phyloP scores from a whole-genome alignment of 1,140 invertebrate species.

The Reticulitermes speratus region DNA sequence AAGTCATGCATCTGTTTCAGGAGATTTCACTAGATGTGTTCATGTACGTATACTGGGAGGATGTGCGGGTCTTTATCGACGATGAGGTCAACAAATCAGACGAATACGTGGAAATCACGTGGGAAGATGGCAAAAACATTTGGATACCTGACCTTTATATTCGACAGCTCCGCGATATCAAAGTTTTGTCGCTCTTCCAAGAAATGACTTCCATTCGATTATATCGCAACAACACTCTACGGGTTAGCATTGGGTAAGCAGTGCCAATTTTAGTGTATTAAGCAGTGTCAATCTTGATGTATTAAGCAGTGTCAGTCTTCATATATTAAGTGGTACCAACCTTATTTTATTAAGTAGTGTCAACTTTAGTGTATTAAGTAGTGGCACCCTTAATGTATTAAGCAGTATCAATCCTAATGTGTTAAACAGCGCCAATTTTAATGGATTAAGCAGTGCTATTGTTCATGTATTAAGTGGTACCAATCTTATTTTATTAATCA shows the following conservation, averaged over 20 bases:
- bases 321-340: too few relatives aligned
- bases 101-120: slow-evolving; percentile 41
- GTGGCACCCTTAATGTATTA: too few relatives aligned
- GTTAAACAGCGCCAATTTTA: too few relatives aligned
- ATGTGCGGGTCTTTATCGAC: slow-evolving; percentile 50
- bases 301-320: too few relatives aligned
- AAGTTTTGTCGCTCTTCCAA: slow-evolving; percentile 56
- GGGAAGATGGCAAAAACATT: slow-evolving; percentile 44
- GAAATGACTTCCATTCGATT: slow-evolving; percentile 58
- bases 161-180: slow-evolving; percentile 58
- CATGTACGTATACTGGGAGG: slow-evolving; percentile 60
- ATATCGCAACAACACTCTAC: slow-evolving; percentile 57
- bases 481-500: too few relatives aligned
- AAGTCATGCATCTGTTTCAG: slow-evolving; percentile 41
- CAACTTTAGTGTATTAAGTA: too few relatives aligned
- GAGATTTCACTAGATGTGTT: slow-evolving; percentile 61
- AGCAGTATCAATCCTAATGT: too few relatives aligned
- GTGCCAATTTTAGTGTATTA: too few relatives aligned
- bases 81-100: slow-evolving; percentile 40
- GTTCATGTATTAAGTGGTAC: too few relatives aligned
- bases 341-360: too few relatives aligned
- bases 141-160: slow-evolving; percentile 61
- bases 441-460: too few relatives aligned
- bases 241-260: slow-evolving; percentile 59
- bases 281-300: too few relatives aligned